Base-by-base conservation (phyloP, 2,113 vertebrate genomes). In the Copsychus sechellarum region DNA sequence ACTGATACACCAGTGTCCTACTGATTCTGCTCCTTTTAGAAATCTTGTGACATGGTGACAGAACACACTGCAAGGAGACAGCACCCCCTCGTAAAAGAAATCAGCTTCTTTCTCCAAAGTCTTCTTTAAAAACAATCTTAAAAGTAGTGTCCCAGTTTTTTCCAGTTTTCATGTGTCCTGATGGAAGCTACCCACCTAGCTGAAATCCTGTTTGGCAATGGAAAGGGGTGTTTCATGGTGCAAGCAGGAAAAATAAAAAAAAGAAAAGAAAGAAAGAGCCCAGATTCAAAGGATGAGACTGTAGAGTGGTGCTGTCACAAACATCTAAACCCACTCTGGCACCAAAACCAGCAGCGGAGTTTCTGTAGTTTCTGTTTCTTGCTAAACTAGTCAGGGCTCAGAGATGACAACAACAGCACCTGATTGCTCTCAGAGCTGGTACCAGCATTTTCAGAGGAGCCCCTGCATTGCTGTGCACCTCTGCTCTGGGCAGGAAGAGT, bases 1-100 rank as follows among this genome's bases (percentile, higher is more conserved):
- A 66, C 66, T 66, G 89, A 89, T 88, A 65, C 50, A 79, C 66
- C 58, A 66, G 34, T 86, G 92, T 90, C 85, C 87, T 93, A 90
- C 90, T 78, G 90, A 93, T 86, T 92, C 71, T 86, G 60, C 92
- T 94, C 58, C 79, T 95, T 95, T 93, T 82, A 94, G 90, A 94
- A 85, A 83, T 90, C 95, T 85, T 97, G 94, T 96, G 90, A 96
- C 70, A 80, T 5, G 60, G 81, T 85, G 67, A 92, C 85, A 96
- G 81, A 94, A 90, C 74, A 94, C 87, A 66, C 90, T 58, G 74
- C 81, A 90, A 74, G 87, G 54, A 92, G 60, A 47, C 21, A 80
- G 71, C 90, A 88, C 43, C 66, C 51, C 47, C 78, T 79, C 0
- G 1, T 66, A 77, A 73, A 57, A 82, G 74, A 81, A 92, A 84